phyloP scores from a whole-genome alignment of 37 sponge, comb jelly and placozoan species.

The Aphrocallistes beatrix region DNA sequence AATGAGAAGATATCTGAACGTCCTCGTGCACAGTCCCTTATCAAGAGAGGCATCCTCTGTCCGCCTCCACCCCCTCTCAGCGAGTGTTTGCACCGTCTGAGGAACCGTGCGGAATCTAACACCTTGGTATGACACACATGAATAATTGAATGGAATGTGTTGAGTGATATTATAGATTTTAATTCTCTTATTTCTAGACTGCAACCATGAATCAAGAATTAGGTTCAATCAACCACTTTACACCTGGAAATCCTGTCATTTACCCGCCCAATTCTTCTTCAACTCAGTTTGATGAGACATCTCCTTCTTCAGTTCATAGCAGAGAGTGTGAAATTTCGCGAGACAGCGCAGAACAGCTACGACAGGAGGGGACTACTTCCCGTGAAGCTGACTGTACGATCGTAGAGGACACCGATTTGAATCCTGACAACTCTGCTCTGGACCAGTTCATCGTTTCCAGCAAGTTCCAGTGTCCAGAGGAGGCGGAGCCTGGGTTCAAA shows the following conservation, averaged over 20 bases:
- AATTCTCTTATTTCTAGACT: no score
- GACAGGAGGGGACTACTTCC: background rate
- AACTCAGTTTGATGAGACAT: background rate
- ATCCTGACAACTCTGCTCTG: background rate
- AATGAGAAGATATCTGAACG: conserved; percentile 13
- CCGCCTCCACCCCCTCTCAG: background rate
- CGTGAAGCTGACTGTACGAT: background rate
- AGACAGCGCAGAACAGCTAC: background rate
- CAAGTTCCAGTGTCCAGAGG: background rate
- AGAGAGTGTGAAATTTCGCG: background rate
- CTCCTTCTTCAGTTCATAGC: background rate
- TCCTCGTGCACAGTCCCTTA: background rate
- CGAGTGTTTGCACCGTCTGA: background rate
- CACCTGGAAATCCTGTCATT: no score
- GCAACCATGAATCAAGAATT: no score
- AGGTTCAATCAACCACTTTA: no score
- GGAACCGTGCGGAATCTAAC: background rate
- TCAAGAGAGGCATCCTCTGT: background rate
- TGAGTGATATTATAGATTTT: no score
- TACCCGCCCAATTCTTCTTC: no score
- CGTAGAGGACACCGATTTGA: background rate
- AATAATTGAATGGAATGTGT: background rate
- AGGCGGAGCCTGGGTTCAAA: background rate
- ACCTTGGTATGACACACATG: background rate
- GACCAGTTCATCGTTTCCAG: background rate